phyloP scores from a whole-genome alignment of 2,888 invertebrate species.

The Ptilodon capucinus region DNA sequence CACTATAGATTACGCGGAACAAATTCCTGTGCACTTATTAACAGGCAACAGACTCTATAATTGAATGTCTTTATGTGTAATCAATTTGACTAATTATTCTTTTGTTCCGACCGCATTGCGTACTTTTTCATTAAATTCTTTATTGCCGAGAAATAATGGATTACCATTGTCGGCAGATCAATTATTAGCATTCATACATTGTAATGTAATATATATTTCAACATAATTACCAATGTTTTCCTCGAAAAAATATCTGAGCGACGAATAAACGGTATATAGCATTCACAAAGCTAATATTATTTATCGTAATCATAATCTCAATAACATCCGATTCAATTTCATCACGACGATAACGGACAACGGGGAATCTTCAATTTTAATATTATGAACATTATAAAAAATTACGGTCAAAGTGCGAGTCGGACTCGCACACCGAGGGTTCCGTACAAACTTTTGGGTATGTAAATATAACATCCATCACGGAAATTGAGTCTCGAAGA shows the following conservation, averaged over 20 bases:
- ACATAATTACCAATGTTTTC: conserved; percentile 29
- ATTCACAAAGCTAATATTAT: conserved; percentile 39
- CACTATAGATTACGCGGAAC: conserved; percentile 4
- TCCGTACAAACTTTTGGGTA: no score
- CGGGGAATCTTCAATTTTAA: conserved; percentile 43
- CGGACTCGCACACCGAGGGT: no score
- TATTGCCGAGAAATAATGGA: not conserved
- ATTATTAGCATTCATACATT: conserved; percentile 25
- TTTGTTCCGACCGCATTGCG: conserved; percentile 29
- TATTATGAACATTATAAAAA: conserved; percentile 59
- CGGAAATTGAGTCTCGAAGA: no score
- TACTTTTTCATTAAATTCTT: conserved; percentile 24
- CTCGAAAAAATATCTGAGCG: conserved; percentile 6
- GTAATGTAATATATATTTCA: conserved; percentile 22
- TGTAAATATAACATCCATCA: no score
- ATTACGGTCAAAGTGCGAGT: no score
- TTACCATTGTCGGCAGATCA: conserved; percentile 19
- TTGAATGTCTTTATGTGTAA: conserved; percentile 17
- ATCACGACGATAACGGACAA: conserved; percentile 51
- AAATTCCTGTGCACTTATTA: conserved; percentile 8
- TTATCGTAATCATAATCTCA: conserved; percentile 40
- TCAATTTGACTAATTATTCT: conserved; percentile 34
- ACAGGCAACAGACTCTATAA: conserved; percentile 17
- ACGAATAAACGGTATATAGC: conserved; percentile 23
- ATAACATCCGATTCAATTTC: conserved; percentile 63